Base-by-base conservation (phyloP, 2,888 invertebrate species). In the Cryptocephalus primarius region DNA sequence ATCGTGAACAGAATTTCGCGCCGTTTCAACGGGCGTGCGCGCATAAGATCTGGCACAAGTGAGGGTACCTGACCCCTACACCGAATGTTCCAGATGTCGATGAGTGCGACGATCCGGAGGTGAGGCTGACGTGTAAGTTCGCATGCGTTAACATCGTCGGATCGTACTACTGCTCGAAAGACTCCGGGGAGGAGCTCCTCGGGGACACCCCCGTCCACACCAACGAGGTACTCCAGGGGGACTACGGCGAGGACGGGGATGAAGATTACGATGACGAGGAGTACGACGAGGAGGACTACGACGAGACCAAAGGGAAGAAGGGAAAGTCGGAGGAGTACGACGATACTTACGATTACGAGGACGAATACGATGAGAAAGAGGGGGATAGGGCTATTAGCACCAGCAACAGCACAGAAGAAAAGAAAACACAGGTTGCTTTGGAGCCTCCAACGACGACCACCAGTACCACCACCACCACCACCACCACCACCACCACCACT, bases 111-210 rank as follows among this genome's bases (percentile, higher is more conserved):
- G 67, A 62, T 46, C 59, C 66, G 0, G 65, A 69, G 43, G 56
- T 72, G n/a, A 56, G 62, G 3, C 50, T 61, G 36, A 50, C 63
- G 50, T 73, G 82, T 51, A 60, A 65, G 4, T 62, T 66, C 53
- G 74, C 72, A 32, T 85, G 85, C 64, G 70, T 78, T 51, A 85
- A 85, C 63, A 75, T 74, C 1, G 72, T 73, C 4, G 84, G 85
- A 13, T 77, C 80, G 1, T 84, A 77, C 65, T 64, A 64, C 38
- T 78, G 78, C 53, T 12, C 39, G 14, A 34, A 51, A 38, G 9
- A 44, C 39, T 42, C 22, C 4, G 42, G 48, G 1, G 48, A 43
- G 8, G 42, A 50, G 22, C 45, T 51, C 33, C 33, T 47, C 32
- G 47, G 57, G 4, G 59, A 60, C 44, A 52, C 56, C 44, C 52